Evolutionary conservation across 1,140 invertebrate genomes (phyloP), one percentile per base, ranked within the genome.

Genomic region (Delia radicum): DNA sequence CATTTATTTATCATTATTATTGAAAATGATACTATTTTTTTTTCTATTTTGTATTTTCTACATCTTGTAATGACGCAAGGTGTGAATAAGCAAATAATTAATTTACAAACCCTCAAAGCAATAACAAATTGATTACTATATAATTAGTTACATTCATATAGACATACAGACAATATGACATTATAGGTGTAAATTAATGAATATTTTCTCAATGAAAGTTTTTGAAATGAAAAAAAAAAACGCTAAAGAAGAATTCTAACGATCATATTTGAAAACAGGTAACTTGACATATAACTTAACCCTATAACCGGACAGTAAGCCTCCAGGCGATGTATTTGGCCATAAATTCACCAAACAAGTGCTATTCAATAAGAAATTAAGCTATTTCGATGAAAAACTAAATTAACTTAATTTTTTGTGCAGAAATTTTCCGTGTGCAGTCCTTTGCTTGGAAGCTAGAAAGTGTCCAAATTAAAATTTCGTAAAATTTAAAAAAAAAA

Each of bases 41-140:
- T 21, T 10, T 21, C 21, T 55, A 55, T 55, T 55, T 18, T 21
- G 21, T 55, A 37, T 37, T 13, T 37, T 37, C 13, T 37, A 37
- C 48, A 55, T 55, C n/a, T 8, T 55, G 18, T 21, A 21, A 42
- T 42, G 37, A 42, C n/a, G 37, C 37, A 42, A 55, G 48, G 48
- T 55, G 48, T 21, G n/a, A 55, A 55, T 55, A 10, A 55, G 48
- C 18, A 55, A 55, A 55, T 18, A 21, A 48, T 15, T 15, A 48
- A 55, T 37, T 37, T 37, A 37, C 15, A 24, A 55, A 5, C 15
- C 18, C n/a, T 55, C 48, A 55, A 55, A 21, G 48, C 48, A 55
- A 55, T 55, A 55, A 55, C 48, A n/a, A 55, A 55, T 55, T 55
- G 48, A 55, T 55, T 55, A 55, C 48, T 55, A 55, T 55, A 55